phyloP scores from a whole-genome alignment of 1,140 invertebrate species.

The Pseudachorutes palmiensis region DNA sequence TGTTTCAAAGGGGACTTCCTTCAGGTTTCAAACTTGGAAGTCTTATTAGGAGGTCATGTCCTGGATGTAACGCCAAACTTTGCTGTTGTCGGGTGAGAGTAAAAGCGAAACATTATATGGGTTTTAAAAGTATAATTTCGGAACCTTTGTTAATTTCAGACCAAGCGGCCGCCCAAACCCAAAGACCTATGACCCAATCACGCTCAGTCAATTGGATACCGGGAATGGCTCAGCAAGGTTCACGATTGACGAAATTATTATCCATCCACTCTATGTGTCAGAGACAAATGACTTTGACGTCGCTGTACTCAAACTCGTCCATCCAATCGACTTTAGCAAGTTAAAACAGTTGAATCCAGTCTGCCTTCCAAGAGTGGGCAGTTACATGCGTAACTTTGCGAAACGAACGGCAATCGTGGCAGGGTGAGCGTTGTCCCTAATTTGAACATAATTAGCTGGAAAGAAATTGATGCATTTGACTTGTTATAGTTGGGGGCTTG shows the following conservation, averaged over 20 bases:
- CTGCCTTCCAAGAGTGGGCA: constrained; percentile 26
- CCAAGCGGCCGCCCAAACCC: background rate
- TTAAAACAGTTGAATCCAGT: constrained; percentile 11
- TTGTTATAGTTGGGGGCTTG: constrained; percentile 14
- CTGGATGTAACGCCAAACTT: constrained; percentile 27
- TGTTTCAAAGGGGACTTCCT: constrained; percentile 34
- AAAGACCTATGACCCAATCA: background rate
- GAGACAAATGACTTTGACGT: constrained; percentile 37
- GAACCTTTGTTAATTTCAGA: background rate
- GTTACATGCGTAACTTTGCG: constrained; percentile 26
- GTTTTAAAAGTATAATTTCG: background rate
- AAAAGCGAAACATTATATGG: background rate
- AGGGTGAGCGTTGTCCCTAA: constrained; percentile 11
- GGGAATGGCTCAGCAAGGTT: constrained; percentile 23
- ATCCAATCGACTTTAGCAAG: constrained; percentile 15
- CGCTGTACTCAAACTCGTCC: constrained; percentile 16
- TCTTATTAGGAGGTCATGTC: constrained; percentile 23
- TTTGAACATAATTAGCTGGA: background rate
- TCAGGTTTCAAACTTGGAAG: constrained; percentile 23
- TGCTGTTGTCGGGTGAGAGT: background rate
- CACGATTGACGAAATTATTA: constrained; percentile 27
- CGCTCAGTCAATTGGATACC: constrained; percentile 17
- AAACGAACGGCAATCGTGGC: constrained; percentile 21
- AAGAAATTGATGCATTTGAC: background rate
- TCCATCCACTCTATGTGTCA: constrained; percentile 34